Evolutionary conservation across 1,140 invertebrate species (phyloP).

Genomic region (Harlomillsia oculata): DNA sequence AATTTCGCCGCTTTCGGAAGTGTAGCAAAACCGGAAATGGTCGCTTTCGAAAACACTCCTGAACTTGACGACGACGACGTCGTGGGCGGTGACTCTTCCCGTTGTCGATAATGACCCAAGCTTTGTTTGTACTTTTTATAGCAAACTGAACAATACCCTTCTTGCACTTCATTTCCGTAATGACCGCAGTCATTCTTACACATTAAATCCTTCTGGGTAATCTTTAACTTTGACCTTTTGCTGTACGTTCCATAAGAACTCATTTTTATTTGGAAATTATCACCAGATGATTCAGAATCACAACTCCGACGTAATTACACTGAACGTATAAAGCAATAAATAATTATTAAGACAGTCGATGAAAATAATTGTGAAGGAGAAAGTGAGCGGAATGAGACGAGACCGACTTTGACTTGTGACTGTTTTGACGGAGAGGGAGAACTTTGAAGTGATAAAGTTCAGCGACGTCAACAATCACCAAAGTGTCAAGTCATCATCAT

Average conservation of each 20-base stretch:
- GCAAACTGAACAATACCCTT: slow-evolving; percentile 91
- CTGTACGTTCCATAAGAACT: slow-evolving; percentile 8
- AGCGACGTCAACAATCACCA: too few species aligned
- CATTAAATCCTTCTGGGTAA: slow-evolving; percentile 74
- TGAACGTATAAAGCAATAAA: too few species aligned
- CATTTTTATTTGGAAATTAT: slow-evolving; percentile 10
- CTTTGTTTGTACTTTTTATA: slow-evolving; percentile 40
- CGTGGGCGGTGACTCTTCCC: background rate
- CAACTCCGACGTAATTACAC: too few species aligned
- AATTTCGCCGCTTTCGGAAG: slow-evolving; percentile 33
- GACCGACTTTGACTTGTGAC: too few species aligned
- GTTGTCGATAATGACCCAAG: background rate
- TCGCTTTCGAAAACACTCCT: slow-evolving; percentile 17
- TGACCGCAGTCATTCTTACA: slow-evolving; percentile 94
- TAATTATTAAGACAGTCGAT: too few species aligned
- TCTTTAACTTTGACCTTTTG: slow-evolving; percentile 49
- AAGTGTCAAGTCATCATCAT: too few species aligned
- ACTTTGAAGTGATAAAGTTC: too few species aligned
- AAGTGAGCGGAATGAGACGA: too few species aligned
- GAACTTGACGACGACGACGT: background rate
- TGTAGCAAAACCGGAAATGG: slow-evolving; percentile 31
- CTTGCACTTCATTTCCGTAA: slow-evolving; percentile 94
- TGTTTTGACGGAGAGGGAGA: too few species aligned
- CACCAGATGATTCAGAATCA: too few species aligned
- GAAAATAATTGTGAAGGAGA: too few species aligned